Conservation (phyloP, 2,113 vertebrate genomes). For the Nansenia antarctica region DNA sequence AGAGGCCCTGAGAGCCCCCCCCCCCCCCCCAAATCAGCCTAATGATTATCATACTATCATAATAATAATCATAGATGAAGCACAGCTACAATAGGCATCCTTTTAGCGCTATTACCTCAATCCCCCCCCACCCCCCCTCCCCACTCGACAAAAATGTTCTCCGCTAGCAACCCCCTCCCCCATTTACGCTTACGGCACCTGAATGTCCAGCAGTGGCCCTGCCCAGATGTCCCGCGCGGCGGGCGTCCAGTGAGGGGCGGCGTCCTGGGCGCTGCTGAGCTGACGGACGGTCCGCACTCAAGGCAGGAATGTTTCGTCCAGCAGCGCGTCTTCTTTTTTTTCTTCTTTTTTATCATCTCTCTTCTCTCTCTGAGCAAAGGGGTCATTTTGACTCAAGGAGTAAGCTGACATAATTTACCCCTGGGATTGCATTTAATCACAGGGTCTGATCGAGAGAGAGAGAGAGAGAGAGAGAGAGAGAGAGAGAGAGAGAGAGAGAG, state of each 20-base stretch:
- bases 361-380: neutral
- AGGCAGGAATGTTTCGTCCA: slow-evolving; percentile 60
- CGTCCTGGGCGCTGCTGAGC: slow-evolving; percentile 40
- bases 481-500: neutral
- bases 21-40: no score
- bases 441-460: neutral
- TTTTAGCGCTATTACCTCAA: no score
- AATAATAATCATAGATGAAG: no score
- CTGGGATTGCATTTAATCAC: neutral
- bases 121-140: no score
- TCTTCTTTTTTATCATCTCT: slow-evolving; percentile 43
- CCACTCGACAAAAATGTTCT: no score
- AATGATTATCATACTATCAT: no score
- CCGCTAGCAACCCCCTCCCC: no score
- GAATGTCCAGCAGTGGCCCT: no score
- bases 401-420: slow-evolving; percentile 10
- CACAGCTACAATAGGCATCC: no score
- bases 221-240: slow-evolving; percentile 63
- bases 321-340: slow-evolving; percentile 40
- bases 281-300: slow-evolving; percentile 56
- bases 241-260: no score
- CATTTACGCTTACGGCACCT: no score
- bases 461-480: neutral
- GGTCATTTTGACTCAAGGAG: slow-evolving; percentile 4
- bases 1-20: no score